These are phyloP conservation scores for Poecilia latipinna DNA, from an alignment of 2,113 vertebrate species.

Conservation along the genomic window DNA sequence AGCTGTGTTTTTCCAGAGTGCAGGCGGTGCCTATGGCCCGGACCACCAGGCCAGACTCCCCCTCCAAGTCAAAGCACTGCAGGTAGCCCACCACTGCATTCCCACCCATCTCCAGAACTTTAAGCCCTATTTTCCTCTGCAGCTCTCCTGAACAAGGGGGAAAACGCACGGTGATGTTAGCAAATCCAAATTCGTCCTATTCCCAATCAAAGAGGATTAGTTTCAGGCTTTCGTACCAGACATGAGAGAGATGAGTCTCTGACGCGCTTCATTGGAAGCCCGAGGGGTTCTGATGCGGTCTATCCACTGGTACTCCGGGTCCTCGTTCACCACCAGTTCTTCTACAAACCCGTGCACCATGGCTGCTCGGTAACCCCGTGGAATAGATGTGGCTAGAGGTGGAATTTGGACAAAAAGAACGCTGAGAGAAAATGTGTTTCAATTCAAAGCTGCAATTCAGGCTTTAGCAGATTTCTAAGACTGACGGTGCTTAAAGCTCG, in stretches of 20 bases:
- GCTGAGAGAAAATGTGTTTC: not conserved
- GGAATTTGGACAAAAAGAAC: not conserved
- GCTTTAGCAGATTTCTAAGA: not conserved
- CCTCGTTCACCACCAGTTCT: constrained; percentile 98
- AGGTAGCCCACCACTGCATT: constrained; percentile 98
- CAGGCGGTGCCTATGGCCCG: constrained; percentile 98
- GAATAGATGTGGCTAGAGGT: constrained; percentile 90
- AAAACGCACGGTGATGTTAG: constrained; percentile 22
- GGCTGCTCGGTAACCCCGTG: constrained; percentile 90
- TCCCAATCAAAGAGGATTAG: not conserved
- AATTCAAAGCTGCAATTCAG: not conserved
- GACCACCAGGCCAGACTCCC: constrained; percentile 96
- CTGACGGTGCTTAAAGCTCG: not conserved
- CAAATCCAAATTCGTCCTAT: not conserved
- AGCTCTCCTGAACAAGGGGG: constrained; percentile 85
- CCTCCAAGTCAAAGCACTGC: constrained; percentile 98
- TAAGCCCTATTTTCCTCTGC: constrained; percentile 97
- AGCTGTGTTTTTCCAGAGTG: constrained; percentile 95
- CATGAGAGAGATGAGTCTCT: constrained; percentile 98
- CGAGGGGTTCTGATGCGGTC: constrained; percentile 96
- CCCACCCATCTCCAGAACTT: constrained; percentile 98
- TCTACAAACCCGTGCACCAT: constrained; percentile 98
- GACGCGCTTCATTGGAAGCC: constrained; percentile 96
- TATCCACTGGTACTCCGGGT: constrained; percentile 99
- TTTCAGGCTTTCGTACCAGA: constrained; percentile 83